Conservation (phyloP, 2,888 invertebrate genomes). For the Tridacna gigas region DNA sequence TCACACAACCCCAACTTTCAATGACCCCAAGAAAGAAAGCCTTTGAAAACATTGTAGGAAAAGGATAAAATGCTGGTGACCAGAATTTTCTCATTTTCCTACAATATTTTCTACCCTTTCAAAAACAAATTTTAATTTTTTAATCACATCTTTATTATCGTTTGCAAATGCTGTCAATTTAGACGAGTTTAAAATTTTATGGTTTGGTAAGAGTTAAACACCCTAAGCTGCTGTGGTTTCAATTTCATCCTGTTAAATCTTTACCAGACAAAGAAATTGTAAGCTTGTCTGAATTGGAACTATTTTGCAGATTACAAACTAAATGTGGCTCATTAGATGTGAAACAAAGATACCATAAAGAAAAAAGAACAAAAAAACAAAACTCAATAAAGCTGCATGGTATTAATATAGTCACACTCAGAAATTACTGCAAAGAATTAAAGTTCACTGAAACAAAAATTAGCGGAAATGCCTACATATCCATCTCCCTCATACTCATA, state of each 20-base stretch:
- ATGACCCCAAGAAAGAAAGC: background rate
- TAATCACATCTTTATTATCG: background rate
- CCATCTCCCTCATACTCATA: no score
- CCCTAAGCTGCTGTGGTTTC: background rate
- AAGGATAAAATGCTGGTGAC: slow-evolving; percentile 5
- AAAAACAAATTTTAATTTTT: background rate
- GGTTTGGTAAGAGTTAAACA: no score
- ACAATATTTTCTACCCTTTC: background rate
- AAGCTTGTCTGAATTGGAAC: no score
- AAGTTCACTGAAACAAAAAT: slow-evolving; percentile 22
- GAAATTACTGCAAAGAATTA: slow-evolving; percentile 1
- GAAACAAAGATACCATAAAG: no score
- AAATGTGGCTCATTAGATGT: no score
- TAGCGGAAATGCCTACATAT: background rate
- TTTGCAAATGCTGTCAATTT: background rate
- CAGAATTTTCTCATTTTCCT: background rate
- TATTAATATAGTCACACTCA: background rate
- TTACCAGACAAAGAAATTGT: no score
- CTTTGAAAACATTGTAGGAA: background rate
- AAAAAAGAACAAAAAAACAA: no score
- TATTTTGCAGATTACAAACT: no score
- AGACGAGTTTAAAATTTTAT: no score
- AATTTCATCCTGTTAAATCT: background rate
- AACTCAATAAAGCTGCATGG: no score
- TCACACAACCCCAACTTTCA: background rate